These are phyloP conservation scores for Crypturellus tataupa DNA, from an alignment of 2,797 vertebrate genomes.

Conservation along the genomic window DNA sequence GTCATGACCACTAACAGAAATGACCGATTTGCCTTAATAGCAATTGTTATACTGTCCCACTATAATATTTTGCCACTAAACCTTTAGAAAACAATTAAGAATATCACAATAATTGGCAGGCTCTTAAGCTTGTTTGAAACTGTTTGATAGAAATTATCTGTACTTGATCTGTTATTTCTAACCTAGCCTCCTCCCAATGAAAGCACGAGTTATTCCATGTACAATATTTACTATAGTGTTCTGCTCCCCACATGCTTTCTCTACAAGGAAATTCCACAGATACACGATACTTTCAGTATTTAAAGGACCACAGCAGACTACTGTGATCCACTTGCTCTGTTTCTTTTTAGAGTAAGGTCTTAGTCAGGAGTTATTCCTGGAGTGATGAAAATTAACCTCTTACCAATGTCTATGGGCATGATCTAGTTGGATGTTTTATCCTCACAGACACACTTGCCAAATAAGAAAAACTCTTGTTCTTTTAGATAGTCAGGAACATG, in stretches of 20 bases:
- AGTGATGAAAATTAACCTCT: constrained; percentile 42
- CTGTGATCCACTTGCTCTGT: background rate
- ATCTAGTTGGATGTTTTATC: constrained; percentile 8
- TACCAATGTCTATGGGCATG: background rate
- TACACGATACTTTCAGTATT: background rate
- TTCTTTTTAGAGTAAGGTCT: background rate
- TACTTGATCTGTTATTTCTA: background rate
- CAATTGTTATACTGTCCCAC: background rate
- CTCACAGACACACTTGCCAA: background rate
- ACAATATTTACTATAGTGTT: background rate
- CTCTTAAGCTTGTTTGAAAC: background rate
- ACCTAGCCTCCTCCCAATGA: too few relatives aligned
- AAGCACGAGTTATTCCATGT: background rate
- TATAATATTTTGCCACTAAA: background rate
- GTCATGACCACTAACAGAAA: background rate
- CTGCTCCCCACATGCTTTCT: background rate
- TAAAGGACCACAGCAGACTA: background rate
- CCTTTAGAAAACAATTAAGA: background rate
- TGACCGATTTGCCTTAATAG: background rate
- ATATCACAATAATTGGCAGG: background rate
- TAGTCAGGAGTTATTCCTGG: constrained; percentile 67
- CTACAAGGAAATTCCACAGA: background rate
- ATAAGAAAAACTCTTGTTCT: constrained; percentile 18
- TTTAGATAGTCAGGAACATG: constrained; percentile 27
- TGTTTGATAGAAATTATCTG: background rate